Conservation (phyloP, 1,140 invertebrate species). For the Phymastichus coffea region DNA sequence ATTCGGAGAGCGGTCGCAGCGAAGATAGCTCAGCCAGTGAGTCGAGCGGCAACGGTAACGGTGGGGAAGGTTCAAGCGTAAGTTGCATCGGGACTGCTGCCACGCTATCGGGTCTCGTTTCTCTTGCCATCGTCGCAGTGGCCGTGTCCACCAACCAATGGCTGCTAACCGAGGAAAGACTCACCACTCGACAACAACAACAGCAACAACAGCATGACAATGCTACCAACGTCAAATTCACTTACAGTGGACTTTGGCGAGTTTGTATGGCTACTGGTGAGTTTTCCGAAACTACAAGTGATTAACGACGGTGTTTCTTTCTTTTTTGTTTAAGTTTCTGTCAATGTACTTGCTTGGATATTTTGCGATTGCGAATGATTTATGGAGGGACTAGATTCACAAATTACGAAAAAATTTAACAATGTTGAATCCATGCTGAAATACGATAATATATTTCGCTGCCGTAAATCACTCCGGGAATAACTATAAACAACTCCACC, state of each 20-base stretch:
- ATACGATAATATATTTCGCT: too few relatives aligned
- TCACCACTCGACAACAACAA: slow-evolving; percentile 39
- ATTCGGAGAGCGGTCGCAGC: slow-evolving; percentile 12
- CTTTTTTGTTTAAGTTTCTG: too few relatives aligned
- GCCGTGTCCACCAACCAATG: slow-evolving; percentile 62
- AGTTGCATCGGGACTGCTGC: slow-evolving; percentile 44
- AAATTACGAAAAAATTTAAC: too few relatives aligned
- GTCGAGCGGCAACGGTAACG: background rate
- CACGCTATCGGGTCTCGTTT: slow-evolving; percentile 57
- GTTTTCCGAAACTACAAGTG: too few relatives aligned
- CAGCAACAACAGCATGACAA: background rate
- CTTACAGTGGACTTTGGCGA: slow-evolving; percentile 51
- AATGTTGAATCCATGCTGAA: too few relatives aligned
- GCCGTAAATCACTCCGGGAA: too few relatives aligned
- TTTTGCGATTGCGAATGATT: too few relatives aligned
- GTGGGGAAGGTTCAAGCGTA: slow-evolving; percentile 17
- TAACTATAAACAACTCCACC: too few relatives aligned
- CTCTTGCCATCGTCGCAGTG: slow-evolving; percentile 58
- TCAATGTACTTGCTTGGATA: too few relatives aligned
- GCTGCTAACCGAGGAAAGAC: slow-evolving; percentile 62
- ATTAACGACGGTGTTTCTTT: too few relatives aligned
- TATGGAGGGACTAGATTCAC: too few relatives aligned
- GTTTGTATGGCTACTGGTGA: slow-evolving; percentile 51
- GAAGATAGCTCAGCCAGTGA: background rate
- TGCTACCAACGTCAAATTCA: slow-evolving; percentile 44